Evolutionary conservation across 2,113 vertebrate species (phyloP).

Genomic region (Pao palembangensis): DNA sequence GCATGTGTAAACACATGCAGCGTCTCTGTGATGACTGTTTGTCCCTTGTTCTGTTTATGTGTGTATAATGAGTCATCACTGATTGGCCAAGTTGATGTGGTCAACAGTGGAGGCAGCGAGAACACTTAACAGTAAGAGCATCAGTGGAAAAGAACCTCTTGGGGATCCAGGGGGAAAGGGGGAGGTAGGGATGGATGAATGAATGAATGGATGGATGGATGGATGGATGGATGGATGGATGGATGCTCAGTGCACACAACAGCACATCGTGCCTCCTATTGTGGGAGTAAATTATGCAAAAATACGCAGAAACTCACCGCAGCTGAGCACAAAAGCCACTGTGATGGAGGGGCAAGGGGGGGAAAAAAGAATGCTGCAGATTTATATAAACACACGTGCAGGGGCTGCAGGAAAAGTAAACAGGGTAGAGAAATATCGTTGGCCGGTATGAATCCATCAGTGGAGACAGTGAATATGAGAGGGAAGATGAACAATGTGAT

Average conservation of each 20-base stretch:
- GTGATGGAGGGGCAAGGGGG: slow-evolving; percentile 50
- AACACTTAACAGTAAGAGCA: slow-evolving; percentile 70
- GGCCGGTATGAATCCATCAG: slow-evolving; percentile 20
- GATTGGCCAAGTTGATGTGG: slow-evolving; percentile 73
- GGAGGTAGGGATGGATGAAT: not conserved
- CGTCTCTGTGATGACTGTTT: slow-evolving; percentile 60
- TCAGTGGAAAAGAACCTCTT: slow-evolving; percentile 67
- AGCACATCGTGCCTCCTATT: slow-evolving; percentile 67
- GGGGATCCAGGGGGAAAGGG: slow-evolving; percentile 26
- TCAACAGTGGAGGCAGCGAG: slow-evolving; percentile 59
- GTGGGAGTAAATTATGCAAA: slow-evolving; percentile 73
- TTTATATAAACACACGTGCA: slow-evolving; percentile 72
- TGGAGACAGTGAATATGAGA: slow-evolving; percentile 27
- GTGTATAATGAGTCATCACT: slow-evolving; percentile 73
- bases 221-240: not conserved
- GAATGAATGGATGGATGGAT: not conserved
- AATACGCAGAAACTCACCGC: slow-evolving; percentile 71
- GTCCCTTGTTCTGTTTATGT: slow-evolving; percentile 68
- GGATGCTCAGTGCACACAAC: slow-evolving; percentile 27
- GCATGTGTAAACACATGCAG: slow-evolving; percentile 57
- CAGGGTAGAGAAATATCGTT: slow-evolving; percentile 44
- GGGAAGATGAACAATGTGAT: slow-evolving; percentile 1
- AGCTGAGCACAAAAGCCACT: slow-evolving; percentile 67
- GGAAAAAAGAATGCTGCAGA: slow-evolving; percentile 41
- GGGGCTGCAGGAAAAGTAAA: slow-evolving; percentile 59